Conservation (phyloP, 1,140 invertebrate species). For the Rhagoletis pomonella region DNA sequence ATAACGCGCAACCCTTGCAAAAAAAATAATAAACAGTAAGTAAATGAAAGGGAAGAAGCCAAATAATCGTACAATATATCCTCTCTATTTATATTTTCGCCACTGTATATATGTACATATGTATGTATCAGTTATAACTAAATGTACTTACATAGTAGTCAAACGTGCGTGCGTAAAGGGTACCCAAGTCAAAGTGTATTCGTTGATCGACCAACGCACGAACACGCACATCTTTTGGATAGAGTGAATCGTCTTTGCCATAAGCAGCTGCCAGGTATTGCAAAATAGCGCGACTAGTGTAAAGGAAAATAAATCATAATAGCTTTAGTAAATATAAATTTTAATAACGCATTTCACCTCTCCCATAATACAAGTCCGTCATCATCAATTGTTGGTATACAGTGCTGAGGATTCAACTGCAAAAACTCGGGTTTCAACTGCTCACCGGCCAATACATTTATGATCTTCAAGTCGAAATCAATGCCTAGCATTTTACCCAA, state of each 20-base stretch:
- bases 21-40: too few relatives aligned
- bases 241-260: slow-evolving; percentile 79
- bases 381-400: slow-evolving; percentile 82
- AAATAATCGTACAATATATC: too few relatives aligned
- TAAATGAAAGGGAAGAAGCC: too few relatives aligned
- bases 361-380: slow-evolving; percentile 79
- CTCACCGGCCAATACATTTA: slow-evolving; percentile 77
- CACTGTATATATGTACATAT: not conserved
- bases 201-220: slow-evolving; percentile 83
- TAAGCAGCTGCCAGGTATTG: slow-evolving; percentile 83
- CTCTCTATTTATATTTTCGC: too few relatives aligned
- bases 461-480: slow-evolving; percentile 75
- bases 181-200: slow-evolving; percentile 83
- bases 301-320: slow-evolving; percentile 2
- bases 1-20: too few relatives aligned
- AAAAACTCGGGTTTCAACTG: slow-evolving; percentile 76
- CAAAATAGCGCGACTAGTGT: slow-evolving; percentile 80
- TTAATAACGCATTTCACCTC: slow-evolving; percentile 71
- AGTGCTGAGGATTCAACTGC: slow-evolving; percentile 80
- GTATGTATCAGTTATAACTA: not conserved
- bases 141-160: slow-evolving; percentile 75
- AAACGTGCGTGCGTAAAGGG: slow-evolving; percentile 77
- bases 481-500: slow-evolving; percentile 76
- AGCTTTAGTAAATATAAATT: not conserved
- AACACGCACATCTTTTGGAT: slow-evolving; percentile 80